phyloP scores from a whole-genome alignment of 2,888 invertebrate species.

The Erpobdella octoculata region DNA sequence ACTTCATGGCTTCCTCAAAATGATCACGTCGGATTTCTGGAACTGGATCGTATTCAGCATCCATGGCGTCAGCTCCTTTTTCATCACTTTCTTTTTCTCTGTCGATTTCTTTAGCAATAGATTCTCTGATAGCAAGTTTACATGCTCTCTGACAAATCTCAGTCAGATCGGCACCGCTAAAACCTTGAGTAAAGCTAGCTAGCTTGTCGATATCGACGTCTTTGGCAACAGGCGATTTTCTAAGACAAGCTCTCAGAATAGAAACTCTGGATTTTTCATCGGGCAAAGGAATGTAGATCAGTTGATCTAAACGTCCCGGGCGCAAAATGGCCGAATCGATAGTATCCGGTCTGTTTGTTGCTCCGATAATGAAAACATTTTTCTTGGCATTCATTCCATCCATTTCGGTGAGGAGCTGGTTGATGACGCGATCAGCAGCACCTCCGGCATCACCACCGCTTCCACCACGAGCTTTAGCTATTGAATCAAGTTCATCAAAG shows the following conservation, averaged over 20 bases:
- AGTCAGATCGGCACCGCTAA: slow-evolving; percentile 96
- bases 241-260: slow-evolving; percentile 86
- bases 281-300: slow-evolving; percentile 98
- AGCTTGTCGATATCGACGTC: slow-evolving; percentile 76
- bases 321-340: slow-evolving; percentile 97
- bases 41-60: slow-evolving; percentile 83
- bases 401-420: slow-evolving; percentile 99
- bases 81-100: slow-evolving; percentile 79
- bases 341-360: slow-evolving; percentile 81
- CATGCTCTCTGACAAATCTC: slow-evolving; percentile 99
- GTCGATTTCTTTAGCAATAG: slow-evolving; percentile 88
- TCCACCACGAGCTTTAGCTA: slow-evolving; percentile 96
- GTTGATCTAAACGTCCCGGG: slow-evolving; percentile 94
- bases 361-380: slow-evolving; percentile 97
- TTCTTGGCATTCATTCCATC: too few relatives aligned
- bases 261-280: slow-evolving; percentile 95
- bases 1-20: slow-evolving; percentile 99
- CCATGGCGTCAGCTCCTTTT: slow-evolving; percentile 54
- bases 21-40: slow-evolving; percentile 94
- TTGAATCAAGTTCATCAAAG: slow-evolving; percentile 98
- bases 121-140: slow-evolving; percentile 95
- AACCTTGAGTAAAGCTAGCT: slow-evolving; percentile 72
- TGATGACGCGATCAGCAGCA: slow-evolving; percentile 98
- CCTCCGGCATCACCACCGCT: slow-evolving; percentile 91
- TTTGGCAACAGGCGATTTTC: slow-evolving; percentile 89